Evolutionary conservation across 2,113 vertebrate species (phyloP), one percentile per base, ranked within the genome.

Genomic region (Barnardius zonarius): DNA sequence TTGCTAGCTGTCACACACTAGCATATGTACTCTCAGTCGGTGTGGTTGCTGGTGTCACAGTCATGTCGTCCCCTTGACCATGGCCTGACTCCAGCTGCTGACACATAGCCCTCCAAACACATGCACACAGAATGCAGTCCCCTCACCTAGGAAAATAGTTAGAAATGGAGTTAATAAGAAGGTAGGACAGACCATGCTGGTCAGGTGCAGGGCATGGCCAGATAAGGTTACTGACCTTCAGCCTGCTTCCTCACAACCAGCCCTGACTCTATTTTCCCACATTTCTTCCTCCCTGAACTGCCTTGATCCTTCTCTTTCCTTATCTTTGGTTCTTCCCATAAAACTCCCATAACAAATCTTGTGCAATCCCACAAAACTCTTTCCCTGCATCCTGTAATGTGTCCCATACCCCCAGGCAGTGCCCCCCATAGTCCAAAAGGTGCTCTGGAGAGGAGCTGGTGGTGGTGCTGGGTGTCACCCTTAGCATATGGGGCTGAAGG

Each of bases 401-500:
- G 2, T 25, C 31, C 31, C 64, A 46, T 5, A 18, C 11, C 6
- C 15, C 9, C 5, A 55, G 37, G 35, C 55, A 73, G 7, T 14
- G 5, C 5, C 3, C 8, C 11, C 5, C 6, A 30, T 27, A 43
- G 46, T 43, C 24, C 20, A 46, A 51, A 46, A 61, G 76, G 17
- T 39, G 52, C 14, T 52, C 27, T 37, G 9, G 15, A 54, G 27
- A 43, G 39, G 16, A 75, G 66, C 11, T 9, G 1, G 19, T 12
- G 10, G 6, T 10, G 8, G 9, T 52, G 30, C 5, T 57, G 43
- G 9, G 8, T 62, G 62, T 23, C 66, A 84, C 6, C 10, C 6
- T 30, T 0, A 0, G 44, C 7, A 82, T 9, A 46, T 4, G 9
- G 17, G 28, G 31, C 10, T 17, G 15, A 31, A 70, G 41, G 15